These are phyloP conservation scores for Microctonus hyperodae DNA, from an alignment of 2,888 invertebrate species.

Conservation along the genomic window DNA sequence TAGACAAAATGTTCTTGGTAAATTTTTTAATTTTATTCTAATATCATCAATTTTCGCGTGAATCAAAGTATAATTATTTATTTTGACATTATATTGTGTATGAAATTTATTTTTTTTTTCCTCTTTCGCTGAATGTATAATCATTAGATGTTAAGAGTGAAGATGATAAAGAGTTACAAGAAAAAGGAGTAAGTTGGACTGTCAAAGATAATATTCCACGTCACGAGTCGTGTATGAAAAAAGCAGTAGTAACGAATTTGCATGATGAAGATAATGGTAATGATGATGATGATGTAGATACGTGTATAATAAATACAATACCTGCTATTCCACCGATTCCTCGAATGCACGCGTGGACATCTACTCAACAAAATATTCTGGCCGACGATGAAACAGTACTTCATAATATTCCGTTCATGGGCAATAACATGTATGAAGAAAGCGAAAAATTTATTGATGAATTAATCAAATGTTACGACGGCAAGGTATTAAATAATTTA, in stretches of 20 bases:
- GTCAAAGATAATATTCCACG: slow-evolving; percentile 70
- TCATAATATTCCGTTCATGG: slow-evolving; percentile 99
- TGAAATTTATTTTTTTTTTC: not conserved
- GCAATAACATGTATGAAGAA: slow-evolving; percentile 94
- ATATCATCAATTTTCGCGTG: not conserved
- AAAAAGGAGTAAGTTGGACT: not conserved
- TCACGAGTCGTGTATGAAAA: slow-evolving; percentile 86
- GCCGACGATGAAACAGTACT: slow-evolving; percentile 97
- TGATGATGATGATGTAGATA: slow-evolving; percentile 73
- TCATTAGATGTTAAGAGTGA: slow-evolving; percentile 62
- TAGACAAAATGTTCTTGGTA: slow-evolving; percentile 72
- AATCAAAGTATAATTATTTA: too few relatives aligned
- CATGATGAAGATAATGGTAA: too few relatives aligned
- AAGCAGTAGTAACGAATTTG: slow-evolving; percentile 79
- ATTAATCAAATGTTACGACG: slow-evolving; percentile 96
- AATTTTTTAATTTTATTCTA: slow-evolving; percentile 34
- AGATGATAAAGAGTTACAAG: slow-evolving; percentile 66
- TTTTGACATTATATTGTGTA: too few relatives aligned
- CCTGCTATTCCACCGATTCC: slow-evolving; percentile 90
- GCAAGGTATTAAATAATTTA: slow-evolving; percentile 73
- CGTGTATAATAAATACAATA: slow-evolving; percentile 81
- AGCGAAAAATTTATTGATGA: slow-evolving; percentile 97
- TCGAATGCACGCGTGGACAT: slow-evolving; percentile 98
- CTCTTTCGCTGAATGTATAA: slow-evolving; percentile 3
- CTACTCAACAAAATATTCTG: slow-evolving; percentile 96